Base-by-base conservation (phyloP, 2,888 invertebrate species). In the Dione vanillae region DNA sequence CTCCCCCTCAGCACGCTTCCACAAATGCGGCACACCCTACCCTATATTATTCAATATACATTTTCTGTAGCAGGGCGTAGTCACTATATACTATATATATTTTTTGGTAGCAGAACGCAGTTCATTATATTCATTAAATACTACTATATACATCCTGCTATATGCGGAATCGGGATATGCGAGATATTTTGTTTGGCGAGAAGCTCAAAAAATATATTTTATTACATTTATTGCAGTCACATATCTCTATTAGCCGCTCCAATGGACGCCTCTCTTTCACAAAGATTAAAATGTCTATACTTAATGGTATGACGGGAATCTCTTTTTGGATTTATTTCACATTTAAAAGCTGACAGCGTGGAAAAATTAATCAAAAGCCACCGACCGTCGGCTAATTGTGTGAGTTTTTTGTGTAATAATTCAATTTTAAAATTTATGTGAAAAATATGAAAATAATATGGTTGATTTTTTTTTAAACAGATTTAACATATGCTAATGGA, bases 241-340 rank as follows among this genome's bases (percentile, higher is more conserved):
- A 64, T 49, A 47, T 64, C 62, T 47, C 49, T 35, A 35, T 49
- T 64, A 64, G 6, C 49, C 62, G 61, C 45, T 43, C 35, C 49
- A 64, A 45, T 37, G 62, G 45, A 10, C 62, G 62, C 45, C 9
- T 37, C 62, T 64, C 49, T 64, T 49, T 47, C 19, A 64, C 19
- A 6, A n/a, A 64, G 62, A 64, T 64, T 64, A 64, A 64, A 47
- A 16, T 64, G 62, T 49, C 62, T 43, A 20, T 43, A 45, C 37
- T 37, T 49, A 49, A 49, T 64, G 37, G 49, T 64, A 64, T 64
- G 47, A 35, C 47, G 61, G 61, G 40, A 67, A 67, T 43, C 67
- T 67, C 58, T 59, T 51, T 61, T 43, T 19, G 41, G 51, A 67
- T 67, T 61, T 67, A 61, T 67, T 52, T 43, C 43, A 16, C 61